These are phyloP conservation scores for Drosophila paranaensis DNA, from an alignment of 2,888 invertebrate genomes.

Conservation along the genomic window DNA sequence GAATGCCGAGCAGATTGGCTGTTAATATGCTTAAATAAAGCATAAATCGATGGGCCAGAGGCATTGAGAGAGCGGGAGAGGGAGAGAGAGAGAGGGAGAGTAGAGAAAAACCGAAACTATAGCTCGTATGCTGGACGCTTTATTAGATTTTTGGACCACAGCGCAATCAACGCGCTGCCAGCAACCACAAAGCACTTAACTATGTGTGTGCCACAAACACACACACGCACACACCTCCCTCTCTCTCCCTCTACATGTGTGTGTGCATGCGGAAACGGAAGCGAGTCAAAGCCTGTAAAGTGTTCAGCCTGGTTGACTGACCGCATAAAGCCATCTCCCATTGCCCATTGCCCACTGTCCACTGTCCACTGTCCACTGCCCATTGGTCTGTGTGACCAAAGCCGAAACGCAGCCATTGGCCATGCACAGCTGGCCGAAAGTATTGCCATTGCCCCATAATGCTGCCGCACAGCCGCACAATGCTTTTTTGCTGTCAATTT, in stretches of 20 bases:
- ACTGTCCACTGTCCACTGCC: constrained; percentile 32
- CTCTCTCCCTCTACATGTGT: neutral
- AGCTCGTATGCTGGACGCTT: constrained; percentile 41
- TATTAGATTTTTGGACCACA: constrained; percentile 73
- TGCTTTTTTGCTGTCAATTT: constrained; percentile 71
- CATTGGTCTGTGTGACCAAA: constrained; percentile 29
- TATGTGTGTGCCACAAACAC: constrained; percentile 37
- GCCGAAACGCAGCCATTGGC: constrained; percentile 20
- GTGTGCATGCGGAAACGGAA: constrained; percentile 42
- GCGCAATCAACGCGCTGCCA: constrained; percentile 70
- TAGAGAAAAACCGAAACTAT: constrained; percentile 21
- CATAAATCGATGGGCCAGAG: constrained; percentile 29
- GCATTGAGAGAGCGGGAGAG: too few species aligned
- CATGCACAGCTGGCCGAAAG: constrained; percentile 54
- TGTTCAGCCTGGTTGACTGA: constrained; percentile 60
- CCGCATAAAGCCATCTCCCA: constrained; percentile 57
- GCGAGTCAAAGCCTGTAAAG: constrained; percentile 52
- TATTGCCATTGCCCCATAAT: constrained; percentile 30
- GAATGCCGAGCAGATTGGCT: constrained; percentile 38
- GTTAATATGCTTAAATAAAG: constrained; percentile 57
- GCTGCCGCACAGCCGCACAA: constrained; percentile 35
- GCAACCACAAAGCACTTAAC: constrained; percentile 72
- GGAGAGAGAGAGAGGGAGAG: neutral
- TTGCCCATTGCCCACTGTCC: constrained; percentile 49
- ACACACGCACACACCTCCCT: neutral